Evolutionary conservation across 2,888 invertebrate genomes (phyloP).

Genomic region (Frankliniella fusca): DNA sequence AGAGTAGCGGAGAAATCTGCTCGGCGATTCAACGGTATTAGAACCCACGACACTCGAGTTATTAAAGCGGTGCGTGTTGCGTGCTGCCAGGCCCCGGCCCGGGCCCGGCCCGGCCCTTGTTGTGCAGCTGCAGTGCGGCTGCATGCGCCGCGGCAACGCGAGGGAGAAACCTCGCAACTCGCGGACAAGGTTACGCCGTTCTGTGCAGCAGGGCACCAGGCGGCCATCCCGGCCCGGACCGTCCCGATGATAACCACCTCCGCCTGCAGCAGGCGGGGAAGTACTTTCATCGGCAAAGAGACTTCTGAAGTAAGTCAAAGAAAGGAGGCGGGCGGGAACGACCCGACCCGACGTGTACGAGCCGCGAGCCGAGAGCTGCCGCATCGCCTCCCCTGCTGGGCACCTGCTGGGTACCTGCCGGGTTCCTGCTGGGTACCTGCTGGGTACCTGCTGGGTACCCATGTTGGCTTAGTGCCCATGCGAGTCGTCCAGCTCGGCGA

Average conservation of each 20-base stretch:
- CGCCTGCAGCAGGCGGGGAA: background rate
- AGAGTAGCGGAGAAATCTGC: background rate
- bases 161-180: background rate
- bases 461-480: conserved; percentile 8
- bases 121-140: background rate
- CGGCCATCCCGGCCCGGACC: background rate
- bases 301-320: background rate
- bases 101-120: background rate
- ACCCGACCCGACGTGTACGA: background rate
- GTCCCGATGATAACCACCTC: too few species aligned
- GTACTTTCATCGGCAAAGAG: too few species aligned
- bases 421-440: too few species aligned
- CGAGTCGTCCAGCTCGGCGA: background rate
- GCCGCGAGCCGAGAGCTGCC: background rate
- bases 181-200: background rate
- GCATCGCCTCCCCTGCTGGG: too few species aligned
- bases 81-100: background rate
- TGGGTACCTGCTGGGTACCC: background rate
- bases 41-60: background rate
- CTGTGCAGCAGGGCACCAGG: too few species aligned
- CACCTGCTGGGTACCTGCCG: too few species aligned
- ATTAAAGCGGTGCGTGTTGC: background rate
- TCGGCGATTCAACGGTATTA: background rate
- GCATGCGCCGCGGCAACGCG: background rate
- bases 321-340: background rate